These are phyloP conservation scores for Lepidocyrtoides sp. DNA, from an alignment of 2,888 invertebrate genomes.

Conservation along the genomic window DNA sequence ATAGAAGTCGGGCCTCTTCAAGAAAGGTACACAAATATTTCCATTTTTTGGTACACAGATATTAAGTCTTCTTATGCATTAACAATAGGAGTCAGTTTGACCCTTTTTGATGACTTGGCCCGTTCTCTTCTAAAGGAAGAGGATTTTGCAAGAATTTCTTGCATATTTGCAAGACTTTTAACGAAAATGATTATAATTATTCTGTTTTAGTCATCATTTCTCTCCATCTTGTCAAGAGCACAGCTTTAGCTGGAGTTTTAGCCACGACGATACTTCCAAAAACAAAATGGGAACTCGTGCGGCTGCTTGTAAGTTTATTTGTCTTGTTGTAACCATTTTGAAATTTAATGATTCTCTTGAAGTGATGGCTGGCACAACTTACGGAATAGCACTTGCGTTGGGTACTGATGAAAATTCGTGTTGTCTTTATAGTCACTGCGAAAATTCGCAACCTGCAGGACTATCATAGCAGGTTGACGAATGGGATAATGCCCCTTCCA, in stretches of 20 bases:
- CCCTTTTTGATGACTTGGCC: no score
- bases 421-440: constrained; percentile 93
- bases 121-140: no score
- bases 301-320: constrained; percentile 93
- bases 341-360: constrained; percentile 23
- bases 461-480: constrained; percentile 96
- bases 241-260: constrained; percentile 63
- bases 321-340: neutral
- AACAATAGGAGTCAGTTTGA: no score
- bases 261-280: constrained; percentile 51
- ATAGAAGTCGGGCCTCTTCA: constrained; percentile 41
- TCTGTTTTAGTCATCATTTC: constrained; percentile 45
- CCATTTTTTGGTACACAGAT: neutral
- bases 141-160: no score
- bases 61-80: no score
- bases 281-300: constrained; percentile 96
- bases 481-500: constrained; percentile 96
- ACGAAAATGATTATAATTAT: constrained; percentile 11
- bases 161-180: no score
- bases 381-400: neutral
- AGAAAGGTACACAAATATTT: constrained; percentile 55
- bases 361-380: no score
- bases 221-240: constrained; percentile 65
- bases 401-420: no score
- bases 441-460: constrained; percentile 99